Evolutionary conservation across 2,113 vertebrate genomes (phyloP).

Genomic region (Laticauda colubrina): DNA sequence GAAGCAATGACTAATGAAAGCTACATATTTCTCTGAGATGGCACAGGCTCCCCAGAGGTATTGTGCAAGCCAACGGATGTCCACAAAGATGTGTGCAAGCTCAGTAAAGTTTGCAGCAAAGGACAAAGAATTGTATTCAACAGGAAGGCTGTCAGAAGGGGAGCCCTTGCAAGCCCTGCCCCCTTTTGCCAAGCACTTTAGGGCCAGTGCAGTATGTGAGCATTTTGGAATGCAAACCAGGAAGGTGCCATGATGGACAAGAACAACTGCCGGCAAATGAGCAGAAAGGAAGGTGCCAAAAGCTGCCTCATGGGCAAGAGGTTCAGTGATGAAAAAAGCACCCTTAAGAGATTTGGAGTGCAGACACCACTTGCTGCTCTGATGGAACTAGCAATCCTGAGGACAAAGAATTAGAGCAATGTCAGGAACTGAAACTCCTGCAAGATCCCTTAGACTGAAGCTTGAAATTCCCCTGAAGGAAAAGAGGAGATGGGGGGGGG

Average conservation of each 20-base stretch:
- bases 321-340: constrained; percentile 9
- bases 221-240: constrained; percentile 4
- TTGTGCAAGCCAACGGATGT: not conserved
- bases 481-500: not conserved
- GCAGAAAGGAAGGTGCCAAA: not conserved
- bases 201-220: not conserved
- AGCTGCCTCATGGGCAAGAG: not conserved
- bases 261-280: constrained; percentile 30
- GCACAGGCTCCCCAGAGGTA: constrained; percentile 1
- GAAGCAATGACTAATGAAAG: constrained; percentile 3
- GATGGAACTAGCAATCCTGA: not conserved
- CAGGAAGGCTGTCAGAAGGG: constrained; percentile 13
- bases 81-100: constrained; percentile 7
- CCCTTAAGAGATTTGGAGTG: constrained; percentile 19
- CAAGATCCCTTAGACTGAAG: not conserved
- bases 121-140: constrained; percentile 15
- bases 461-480: constrained; percentile 2
- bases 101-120: not conserved
- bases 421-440: constrained; percentile 33
- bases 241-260: constrained; percentile 13
- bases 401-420: not conserved
- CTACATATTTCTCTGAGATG: not conserved
- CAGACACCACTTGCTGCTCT: not conserved
- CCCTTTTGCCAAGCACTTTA: not conserved
- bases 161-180: not conserved